Evolutionary conservation across 2,797 vertebrate species (phyloP).

Genomic region (Argyrosomus regius): DNA sequence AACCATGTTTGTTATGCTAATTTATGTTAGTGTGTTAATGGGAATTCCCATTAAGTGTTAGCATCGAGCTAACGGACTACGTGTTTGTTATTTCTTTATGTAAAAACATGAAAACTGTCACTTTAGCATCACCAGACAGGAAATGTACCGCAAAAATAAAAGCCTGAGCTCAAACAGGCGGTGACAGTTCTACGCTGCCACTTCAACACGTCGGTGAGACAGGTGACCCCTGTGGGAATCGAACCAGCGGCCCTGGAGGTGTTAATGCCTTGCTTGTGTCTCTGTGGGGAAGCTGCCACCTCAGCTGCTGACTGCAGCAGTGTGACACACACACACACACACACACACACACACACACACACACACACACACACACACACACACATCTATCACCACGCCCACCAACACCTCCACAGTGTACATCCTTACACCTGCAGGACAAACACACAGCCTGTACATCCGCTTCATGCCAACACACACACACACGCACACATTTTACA

Average conservation of each 20-base stretch:
- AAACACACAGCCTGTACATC: conserved; percentile 20
- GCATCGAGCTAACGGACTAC: too few species aligned
- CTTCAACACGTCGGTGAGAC: too few species aligned
- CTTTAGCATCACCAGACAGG: too few species aligned
- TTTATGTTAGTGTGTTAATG: too few species aligned
- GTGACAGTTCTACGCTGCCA: too few species aligned
- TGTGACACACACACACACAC: conserved; percentile 39
- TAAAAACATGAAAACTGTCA: too few species aligned
- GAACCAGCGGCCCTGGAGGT: conserved; percentile 2
- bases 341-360: conserved; percentile 2
- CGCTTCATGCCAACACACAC: conserved; percentile 12
- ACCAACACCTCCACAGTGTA: conserved; percentile 32
- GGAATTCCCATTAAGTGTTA: too few species aligned
- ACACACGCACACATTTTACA: conserved; percentile 19
- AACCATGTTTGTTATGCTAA: too few species aligned
- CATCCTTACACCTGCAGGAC: conserved; percentile 46
- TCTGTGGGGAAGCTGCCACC: conserved; percentile 26
- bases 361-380: conserved; percentile 13
- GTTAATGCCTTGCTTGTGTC: conserved; percentile 16
- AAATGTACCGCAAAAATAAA: too few species aligned
- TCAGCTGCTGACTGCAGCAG: conserved; percentile 55
- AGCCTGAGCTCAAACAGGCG: too few species aligned
- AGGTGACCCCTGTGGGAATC: background rate
- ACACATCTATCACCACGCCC: background rate
- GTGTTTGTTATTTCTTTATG: too few species aligned